Percentiles rank a stretch among this genome's conserved stretches.
Evolutionary conservation across 2,888 invertebrate species (phyloP).

Genomic region (Limnephilus lunatus): DNA sequence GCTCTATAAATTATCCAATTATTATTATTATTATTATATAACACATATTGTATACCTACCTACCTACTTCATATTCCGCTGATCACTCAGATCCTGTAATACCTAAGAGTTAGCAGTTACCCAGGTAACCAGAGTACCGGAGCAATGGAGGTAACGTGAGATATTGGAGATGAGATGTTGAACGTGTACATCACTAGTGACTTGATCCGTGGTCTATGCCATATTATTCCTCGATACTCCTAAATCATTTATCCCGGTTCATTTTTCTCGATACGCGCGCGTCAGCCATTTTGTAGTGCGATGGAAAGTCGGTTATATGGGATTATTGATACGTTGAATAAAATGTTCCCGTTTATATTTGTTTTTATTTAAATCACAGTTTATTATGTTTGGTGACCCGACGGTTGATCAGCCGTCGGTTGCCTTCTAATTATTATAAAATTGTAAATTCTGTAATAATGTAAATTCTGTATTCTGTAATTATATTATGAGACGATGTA

Average conservation of each 20-base stretch:
- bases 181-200: conserved; percentile 7
- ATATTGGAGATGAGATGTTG: background rate
- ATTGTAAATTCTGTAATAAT: too few species aligned
- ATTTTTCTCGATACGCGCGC: conserved; percentile 7
- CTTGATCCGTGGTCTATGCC: conserved; percentile 1
- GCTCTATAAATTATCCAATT: too few species aligned
- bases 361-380: background rate
- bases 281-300: conserved; percentile 16
- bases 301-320: background rate
- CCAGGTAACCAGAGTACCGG: background rate
- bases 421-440: too few species aligned
- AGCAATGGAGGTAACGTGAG: background rate
- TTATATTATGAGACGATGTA: too few species aligned
- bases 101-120: background rate
- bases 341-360: background rate
- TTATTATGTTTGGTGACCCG: too few species aligned
- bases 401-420: too few species aligned
- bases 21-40: too few species aligned
- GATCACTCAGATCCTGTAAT: background rate
- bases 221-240: background rate
- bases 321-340: background rate
- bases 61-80: background rate
- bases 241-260: conserved; percentile 27
- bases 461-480: too few species aligned
- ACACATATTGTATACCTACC: background rate